Evolutionary conservation across 2,113 vertebrate species (phyloP).

Genomic region (Hypocryptadius cinnamomeus): DNA sequence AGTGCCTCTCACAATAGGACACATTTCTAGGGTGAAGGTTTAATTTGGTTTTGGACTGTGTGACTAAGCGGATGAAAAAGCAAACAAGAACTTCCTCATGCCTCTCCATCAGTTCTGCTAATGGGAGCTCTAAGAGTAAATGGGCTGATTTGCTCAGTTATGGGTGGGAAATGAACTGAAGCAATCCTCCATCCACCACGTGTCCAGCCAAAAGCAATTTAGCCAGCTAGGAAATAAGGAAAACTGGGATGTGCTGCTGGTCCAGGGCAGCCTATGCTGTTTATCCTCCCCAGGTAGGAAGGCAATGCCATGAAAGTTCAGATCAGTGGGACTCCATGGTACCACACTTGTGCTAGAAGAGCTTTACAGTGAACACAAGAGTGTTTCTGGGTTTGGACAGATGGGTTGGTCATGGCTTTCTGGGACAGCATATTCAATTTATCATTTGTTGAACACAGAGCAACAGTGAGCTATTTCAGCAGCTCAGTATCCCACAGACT

Average conservation of each 20-base stretch:
- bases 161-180: neutral
- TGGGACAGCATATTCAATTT: neutral
- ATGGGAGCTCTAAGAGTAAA: neutral
- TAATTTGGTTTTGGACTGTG: constrained; percentile 2
- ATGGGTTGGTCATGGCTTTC: neutral
- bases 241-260: neutral
- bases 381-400: neutral
- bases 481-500: neutral
- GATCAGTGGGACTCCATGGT: neutral
- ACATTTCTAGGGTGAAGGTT: constrained; percentile 10
- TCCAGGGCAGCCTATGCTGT: neutral
- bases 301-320: neutral
- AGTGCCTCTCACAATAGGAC: constrained; percentile 3
- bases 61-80: neutral
- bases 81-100: neutral
- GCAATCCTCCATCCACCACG: neutral
- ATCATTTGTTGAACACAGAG: neutral
- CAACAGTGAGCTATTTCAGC: neutral
- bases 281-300: neutral
- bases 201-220: neutral
- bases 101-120: neutral
- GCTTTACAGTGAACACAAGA: neutral
- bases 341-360: neutral
- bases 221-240: neutral
- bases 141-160: neutral